Percentiles rank a stretch among this genome's conserved stretches.
Evolutionary conservation across 2,888 invertebrate species (phyloP).

Genomic region (Nemotelus nigrinus): DNA sequence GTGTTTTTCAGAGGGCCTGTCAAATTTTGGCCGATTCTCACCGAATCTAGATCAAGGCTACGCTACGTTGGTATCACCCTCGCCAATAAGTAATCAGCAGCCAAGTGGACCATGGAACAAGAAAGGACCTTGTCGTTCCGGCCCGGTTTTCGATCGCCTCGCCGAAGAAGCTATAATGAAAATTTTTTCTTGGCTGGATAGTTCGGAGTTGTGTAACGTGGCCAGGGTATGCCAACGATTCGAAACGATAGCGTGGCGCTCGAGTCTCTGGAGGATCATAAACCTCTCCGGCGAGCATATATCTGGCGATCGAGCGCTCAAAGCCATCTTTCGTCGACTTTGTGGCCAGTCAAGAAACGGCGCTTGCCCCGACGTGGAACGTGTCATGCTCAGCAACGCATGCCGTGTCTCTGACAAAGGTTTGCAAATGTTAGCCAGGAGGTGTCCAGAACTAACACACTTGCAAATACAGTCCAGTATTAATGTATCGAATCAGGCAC

Average conservation of each 20-base stretch:
- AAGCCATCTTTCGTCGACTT: slow-evolving; percentile 72
- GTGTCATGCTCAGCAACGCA: slow-evolving; percentile 74
- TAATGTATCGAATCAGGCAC: slow-evolving; percentile 78
- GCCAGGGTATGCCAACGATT: slow-evolving; percentile 81
- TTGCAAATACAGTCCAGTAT: slow-evolving; percentile 81
- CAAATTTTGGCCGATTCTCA: slow-evolving; percentile 67
- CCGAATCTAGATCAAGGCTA: slow-evolving; percentile 84
- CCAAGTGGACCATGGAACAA: slow-evolving; percentile 63
- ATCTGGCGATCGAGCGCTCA: slow-evolving; percentile 73
- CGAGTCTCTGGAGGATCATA: slow-evolving; percentile 77
- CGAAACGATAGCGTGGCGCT: slow-evolving; percentile 81
- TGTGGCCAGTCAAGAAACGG: slow-evolving; percentile 74
- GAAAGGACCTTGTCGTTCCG: slow-evolving; percentile 61
- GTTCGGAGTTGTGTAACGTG: slow-evolving; percentile 77
- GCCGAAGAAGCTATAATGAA: slow-evolving; percentile 75
- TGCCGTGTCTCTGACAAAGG: slow-evolving; percentile 81
- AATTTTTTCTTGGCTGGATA: slow-evolving; percentile 77
- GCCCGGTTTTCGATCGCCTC: slow-evolving; percentile 70
- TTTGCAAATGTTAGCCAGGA: slow-evolving; percentile 76
- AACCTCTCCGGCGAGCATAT: slow-evolving; percentile 69
- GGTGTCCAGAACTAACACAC: slow-evolving; percentile 84
- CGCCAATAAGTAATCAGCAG: slow-evolving; percentile 62
- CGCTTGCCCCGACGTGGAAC: slow-evolving; percentile 74
- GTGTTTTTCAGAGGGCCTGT: slow-evolving; percentile 61
- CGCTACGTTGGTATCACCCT: slow-evolving; percentile 77